A percentile compares a stretch with the other conserved stretches of the same genome.
These are phyloP conservation scores for Scaptomyza tumidula DNA, from an alignment of 2,888 invertebrate genomes.

Conservation along the genomic window DNA sequence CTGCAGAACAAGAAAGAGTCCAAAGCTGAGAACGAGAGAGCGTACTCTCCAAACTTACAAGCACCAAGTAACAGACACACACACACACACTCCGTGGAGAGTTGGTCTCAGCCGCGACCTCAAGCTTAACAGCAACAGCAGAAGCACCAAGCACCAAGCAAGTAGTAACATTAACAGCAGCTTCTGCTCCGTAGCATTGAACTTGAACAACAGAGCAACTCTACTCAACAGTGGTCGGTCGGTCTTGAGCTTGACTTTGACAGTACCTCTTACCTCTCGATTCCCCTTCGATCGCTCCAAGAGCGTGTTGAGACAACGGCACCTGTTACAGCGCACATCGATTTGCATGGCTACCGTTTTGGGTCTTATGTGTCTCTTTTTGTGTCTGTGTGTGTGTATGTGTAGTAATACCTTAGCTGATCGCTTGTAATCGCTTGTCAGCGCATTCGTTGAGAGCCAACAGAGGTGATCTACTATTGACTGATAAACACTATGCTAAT, in stretches of 20 bases:
- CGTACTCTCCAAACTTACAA: slow-evolving; percentile 63
- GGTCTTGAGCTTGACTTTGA: slow-evolving; percentile 16
- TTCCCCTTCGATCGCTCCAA: neutral
- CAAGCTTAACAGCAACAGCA: slow-evolving; percentile 43
- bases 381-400: neutral
- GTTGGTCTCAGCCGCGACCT: slow-evolving; percentile 35
- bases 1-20: slow-evolving; percentile 58
- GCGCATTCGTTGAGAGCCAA: slow-evolving; percentile 12
- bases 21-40: slow-evolving; percentile 46
- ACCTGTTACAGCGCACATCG: slow-evolving; percentile 65
- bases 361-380: neutral
- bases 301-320: slow-evolving; percentile 60
- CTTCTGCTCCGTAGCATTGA: slow-evolving; percentile 61
- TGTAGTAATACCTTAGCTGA: slow-evolving; percentile 17
- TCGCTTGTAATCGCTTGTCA: slow-evolving; percentile 47
- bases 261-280: neutral
- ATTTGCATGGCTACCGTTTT: slow-evolving; percentile 66
- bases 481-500: slow-evolving; percentile 56
- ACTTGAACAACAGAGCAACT: slow-evolving; percentile 64
- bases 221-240: slow-evolving; percentile 28
- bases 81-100: slow-evolving; percentile 42
- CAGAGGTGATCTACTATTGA: slow-evolving; percentile 46
- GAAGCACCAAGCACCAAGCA: slow-evolving; percentile 25
- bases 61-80: neutral
- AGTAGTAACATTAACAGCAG: slow-evolving; percentile 41